Conservation (phyloP, 2,888 invertebrate species). For the Alloscopus bannaensis region DNA sequence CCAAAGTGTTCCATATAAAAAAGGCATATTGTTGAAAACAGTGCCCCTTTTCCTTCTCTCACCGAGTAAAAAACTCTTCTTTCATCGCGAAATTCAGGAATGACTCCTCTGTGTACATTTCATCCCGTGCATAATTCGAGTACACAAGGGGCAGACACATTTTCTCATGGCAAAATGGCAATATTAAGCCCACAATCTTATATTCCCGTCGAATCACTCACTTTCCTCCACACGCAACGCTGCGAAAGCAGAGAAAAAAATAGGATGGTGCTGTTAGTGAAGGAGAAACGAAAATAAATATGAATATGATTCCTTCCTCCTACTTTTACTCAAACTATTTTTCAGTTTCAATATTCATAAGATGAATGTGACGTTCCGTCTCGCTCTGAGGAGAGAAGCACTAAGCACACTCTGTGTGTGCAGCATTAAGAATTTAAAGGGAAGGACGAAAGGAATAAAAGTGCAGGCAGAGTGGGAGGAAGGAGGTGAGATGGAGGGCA, state of each 20-base stretch:
- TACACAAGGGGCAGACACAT: neutral
- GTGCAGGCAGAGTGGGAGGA: conserved; percentile 39
- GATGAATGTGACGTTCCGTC: neutral
- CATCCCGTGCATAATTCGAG: neutral
- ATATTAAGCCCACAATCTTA: neutral
- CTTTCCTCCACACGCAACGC: conserved; percentile 13
- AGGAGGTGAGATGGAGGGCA: conserved; percentile 45
- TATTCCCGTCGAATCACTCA: conserved; percentile 26
- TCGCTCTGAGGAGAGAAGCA: too few species aligned
- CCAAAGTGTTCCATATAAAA: conserved; percentile 36
- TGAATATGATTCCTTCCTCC: neutral
- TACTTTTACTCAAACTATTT: too few species aligned
- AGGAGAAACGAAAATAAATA: neutral
- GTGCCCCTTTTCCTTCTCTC: conserved; percentile 18
- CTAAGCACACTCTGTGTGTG: too few species aligned
- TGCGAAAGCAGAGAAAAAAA: conserved; percentile 7
- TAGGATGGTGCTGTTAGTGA: neutral
- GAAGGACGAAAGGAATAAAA: conserved; percentile 12
- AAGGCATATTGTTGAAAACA: conserved; percentile 15
- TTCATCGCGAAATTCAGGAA: conserved; percentile 16
- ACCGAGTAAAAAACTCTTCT: conserved; percentile 42
- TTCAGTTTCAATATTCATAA: conserved; percentile 4
- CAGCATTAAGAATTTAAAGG: neutral
- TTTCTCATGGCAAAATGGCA: neutral
- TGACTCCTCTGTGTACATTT: conserved; percentile 11